Percentiles rank a stretch among this genome's conserved stretches.
Evolutionary conservation across 2,113 vertebrate genomes (phyloP).

Genomic region (Odontophorus gujanensis): DNA sequence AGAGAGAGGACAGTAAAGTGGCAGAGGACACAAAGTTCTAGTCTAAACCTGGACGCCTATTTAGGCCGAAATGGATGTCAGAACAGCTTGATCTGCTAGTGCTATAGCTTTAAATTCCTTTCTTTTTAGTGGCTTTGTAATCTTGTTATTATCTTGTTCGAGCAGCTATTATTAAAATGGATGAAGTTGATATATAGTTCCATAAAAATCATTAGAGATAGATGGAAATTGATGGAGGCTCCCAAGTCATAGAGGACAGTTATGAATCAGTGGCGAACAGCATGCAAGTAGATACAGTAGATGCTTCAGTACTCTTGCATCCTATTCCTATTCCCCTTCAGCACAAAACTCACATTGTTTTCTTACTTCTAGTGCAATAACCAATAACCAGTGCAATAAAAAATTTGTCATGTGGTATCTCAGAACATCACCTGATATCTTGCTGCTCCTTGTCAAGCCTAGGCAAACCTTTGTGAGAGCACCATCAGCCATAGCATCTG

Average conservation of each 20-base stretch:
- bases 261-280: neutral
- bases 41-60: neutral
- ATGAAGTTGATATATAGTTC: neutral
- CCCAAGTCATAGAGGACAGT: neutral
- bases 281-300: neutral
- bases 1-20: neutral
- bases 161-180: neutral
- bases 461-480: neutral
- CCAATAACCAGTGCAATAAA: neutral
- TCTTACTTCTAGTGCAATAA: neutral
- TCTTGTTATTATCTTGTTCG: neutral
- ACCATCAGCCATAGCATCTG: neutral
- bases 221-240: neutral
- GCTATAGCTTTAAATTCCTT: neutral
- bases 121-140: neutral
- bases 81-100: neutral
- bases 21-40: neutral
- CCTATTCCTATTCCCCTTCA: neutral
- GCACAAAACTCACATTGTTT: neutral
- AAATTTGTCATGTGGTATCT: neutral
- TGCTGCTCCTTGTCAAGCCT: neutral
- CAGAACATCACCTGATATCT: neutral
- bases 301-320: neutral
- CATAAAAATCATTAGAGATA: neutral
- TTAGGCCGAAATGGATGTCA: neutral